phyloP scores from a whole-genome alignment of 2,888 invertebrate species.

The Anarsia innoxiella region DNA sequence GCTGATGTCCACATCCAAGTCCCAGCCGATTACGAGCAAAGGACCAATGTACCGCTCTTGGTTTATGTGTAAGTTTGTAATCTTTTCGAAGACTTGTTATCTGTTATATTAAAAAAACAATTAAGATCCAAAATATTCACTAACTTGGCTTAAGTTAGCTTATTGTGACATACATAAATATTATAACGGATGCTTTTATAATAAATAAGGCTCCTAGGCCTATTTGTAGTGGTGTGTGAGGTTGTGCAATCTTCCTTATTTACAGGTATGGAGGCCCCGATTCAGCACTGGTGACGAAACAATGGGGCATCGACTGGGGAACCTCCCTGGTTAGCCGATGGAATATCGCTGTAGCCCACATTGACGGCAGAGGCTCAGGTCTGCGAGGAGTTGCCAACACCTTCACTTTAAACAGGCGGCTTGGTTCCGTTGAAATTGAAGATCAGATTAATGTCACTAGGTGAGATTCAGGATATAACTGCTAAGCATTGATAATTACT shows the following conservation, averaged over 20 bases:
- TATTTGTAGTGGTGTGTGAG: too few species aligned
- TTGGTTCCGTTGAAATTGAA: conserved; percentile 92
- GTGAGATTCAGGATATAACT: too few species aligned
- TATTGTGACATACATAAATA: too few species aligned
- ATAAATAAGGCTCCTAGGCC: too few species aligned
- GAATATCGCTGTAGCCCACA: conserved; percentile 89
- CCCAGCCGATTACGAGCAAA: conserved; percentile 81
- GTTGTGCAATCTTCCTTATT: too few species aligned
- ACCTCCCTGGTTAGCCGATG: conserved; percentile 89
- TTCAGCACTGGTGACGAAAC: conserved; percentile 87
- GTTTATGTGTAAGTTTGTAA: conserved; percentile 85
- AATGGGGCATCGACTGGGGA: conserved; percentile 90
- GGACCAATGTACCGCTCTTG: conserved; percentile 86
- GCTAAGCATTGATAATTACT: too few species aligned
- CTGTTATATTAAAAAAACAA: too few species aligned
- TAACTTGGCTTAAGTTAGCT: too few species aligned
- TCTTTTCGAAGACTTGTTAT: too few species aligned
- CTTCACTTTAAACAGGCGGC: conserved; percentile 85
- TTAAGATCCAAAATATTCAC: too few species aligned
- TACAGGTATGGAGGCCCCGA: conserved; percentile 93
- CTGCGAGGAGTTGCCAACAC: conserved; percentile 87
- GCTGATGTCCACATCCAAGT: conserved; percentile 85
- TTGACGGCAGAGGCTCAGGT: conserved; percentile 94
- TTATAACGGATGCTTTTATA: too few species aligned
- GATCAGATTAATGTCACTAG: conserved; percentile 92